Conservation (phyloP, 1,140 invertebrate genomes). For the Drosophila virilis region DNA sequence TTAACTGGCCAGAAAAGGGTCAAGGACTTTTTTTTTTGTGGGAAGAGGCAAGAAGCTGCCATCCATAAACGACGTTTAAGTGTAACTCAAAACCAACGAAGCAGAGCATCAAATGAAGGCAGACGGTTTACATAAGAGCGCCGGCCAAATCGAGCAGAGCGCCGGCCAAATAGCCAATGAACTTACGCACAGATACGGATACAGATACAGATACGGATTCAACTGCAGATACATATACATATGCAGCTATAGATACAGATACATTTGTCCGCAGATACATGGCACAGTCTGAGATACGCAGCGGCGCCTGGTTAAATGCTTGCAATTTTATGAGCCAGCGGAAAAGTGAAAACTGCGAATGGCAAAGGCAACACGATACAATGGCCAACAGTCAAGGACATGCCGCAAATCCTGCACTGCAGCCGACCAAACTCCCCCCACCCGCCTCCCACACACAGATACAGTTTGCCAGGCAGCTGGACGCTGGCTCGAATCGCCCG, state of each 20-base stretch:
- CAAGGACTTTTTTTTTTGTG: conserved; percentile 12
- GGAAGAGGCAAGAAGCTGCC: not conserved
- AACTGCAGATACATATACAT: not conserved
- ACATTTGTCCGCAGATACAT: conserved; percentile 18
- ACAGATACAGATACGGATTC: conserved; percentile 20
- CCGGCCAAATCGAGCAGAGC: conserved; percentile 30
- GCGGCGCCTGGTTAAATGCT: conserved; percentile 65
- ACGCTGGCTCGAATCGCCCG: conserved; percentile 26
- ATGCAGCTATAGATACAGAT: not conserved
- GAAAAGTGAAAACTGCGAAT: conserved; percentile 71
- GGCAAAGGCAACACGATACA: conserved; percentile 63
- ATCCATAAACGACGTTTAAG: conserved; percentile 24
- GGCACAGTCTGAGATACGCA: conserved; percentile 17
- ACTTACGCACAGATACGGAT: conserved; percentile 30
- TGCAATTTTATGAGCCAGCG: conserved; percentile 73
- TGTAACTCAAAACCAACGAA: conserved; percentile 38
- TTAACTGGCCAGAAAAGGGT: conserved; percentile 17
- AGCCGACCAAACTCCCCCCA: not conserved
- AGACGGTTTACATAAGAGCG: conserved; percentile 71
- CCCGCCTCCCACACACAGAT: not conserved
- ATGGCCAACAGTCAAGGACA: conserved; percentile 76
- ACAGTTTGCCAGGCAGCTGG: conserved; percentile 25
- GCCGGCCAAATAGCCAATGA: conserved; percentile 56
- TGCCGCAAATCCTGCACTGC: conserved; percentile 57
- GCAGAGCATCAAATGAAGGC: conserved; percentile 27